phyloP scores from a whole-genome alignment of 2,113 vertebrate species.

The Pteropus alecto region DNA sequence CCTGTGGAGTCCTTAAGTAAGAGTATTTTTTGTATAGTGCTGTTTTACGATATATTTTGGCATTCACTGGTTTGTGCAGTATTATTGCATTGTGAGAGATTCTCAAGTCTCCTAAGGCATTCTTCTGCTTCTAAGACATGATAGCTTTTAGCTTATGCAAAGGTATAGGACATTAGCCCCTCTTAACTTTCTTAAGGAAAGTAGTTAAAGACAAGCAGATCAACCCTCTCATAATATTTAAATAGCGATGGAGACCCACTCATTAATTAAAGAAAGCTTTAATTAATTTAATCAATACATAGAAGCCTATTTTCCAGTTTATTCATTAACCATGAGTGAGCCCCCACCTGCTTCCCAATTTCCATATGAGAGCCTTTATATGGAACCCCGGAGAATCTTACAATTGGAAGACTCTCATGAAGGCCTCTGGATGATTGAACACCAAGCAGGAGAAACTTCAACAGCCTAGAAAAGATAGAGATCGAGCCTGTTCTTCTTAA shows the following conservation, averaged over 20 bases:
- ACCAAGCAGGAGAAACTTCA: not conserved
- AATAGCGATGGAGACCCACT: not conserved
- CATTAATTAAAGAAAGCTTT: not conserved
- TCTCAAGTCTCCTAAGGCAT: constrained; percentile 13
- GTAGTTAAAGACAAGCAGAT: not conserved
- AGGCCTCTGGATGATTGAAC: not conserved
- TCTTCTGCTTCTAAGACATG: constrained; percentile 11
- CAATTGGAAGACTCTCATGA: not conserved
- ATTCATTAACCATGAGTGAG: not conserved
- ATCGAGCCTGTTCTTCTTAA: not conserved
- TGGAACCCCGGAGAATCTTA: not conserved
- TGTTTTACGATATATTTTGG: constrained; percentile 42
- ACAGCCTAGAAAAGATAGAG: not conserved
- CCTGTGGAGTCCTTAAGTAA: constrained; percentile 90
- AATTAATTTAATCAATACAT: not conserved
- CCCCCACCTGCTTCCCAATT: not conserved
- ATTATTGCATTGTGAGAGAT: not conserved
- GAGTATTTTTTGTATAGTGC: constrained; percentile 65
- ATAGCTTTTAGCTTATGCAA: constrained; percentile 33
- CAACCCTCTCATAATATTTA: not conserved
- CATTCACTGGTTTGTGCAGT: constrained; percentile 15
- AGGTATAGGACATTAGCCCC: not conserved
- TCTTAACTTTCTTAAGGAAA: constrained; percentile 11
- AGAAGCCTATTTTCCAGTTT: not conserved
- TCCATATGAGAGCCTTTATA: not conserved